phyloP scores from a whole-genome alignment of 2,797 vertebrate species.

The Helarctos malayanus region DNA sequence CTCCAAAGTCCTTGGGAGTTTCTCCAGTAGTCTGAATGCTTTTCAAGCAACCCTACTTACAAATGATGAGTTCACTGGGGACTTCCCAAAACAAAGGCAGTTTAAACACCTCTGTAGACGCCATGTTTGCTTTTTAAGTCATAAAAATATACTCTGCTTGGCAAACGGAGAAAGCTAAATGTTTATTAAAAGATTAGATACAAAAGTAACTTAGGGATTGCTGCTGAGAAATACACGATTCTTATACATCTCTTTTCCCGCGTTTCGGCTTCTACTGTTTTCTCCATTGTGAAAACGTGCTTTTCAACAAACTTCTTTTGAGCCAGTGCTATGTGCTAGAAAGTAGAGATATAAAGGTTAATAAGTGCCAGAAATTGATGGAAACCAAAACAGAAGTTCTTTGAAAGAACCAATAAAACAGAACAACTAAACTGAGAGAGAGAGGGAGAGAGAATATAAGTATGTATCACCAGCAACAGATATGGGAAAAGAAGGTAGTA shows the following conservation, averaged over 20 bases:
- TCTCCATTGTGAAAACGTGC: not conserved
- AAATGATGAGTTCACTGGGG: not conserved
- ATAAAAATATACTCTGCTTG: not conserved
- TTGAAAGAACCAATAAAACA: not conserved
- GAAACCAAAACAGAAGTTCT: not conserved
- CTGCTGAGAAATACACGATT: not conserved
- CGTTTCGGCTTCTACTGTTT: not conserved
- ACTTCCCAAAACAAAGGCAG: not conserved
- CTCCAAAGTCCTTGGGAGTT: not conserved
- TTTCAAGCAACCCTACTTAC: conserved; percentile 38
- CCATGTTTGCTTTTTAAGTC: not conserved
- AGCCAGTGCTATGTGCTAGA: not conserved
- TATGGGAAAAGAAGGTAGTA: not conserved
- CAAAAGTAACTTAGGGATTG: not conserved
- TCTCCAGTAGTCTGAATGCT: not conserved
- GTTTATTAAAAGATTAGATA: not conserved
- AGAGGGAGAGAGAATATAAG: not conserved
- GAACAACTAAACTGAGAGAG: not conserved
- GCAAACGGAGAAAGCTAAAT: not conserved
- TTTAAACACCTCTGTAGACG: not conserved
- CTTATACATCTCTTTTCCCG: not conserved
- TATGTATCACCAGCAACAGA: not conserved
- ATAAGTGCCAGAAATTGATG: not conserved
- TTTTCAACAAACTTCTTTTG: not conserved
- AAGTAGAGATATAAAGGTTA: not conserved